Percentiles rank a stretch among this genome's conserved stretches.
Conservation (phyloP, 1,140 invertebrate species). For the Dysdera silvatica region DNA sequence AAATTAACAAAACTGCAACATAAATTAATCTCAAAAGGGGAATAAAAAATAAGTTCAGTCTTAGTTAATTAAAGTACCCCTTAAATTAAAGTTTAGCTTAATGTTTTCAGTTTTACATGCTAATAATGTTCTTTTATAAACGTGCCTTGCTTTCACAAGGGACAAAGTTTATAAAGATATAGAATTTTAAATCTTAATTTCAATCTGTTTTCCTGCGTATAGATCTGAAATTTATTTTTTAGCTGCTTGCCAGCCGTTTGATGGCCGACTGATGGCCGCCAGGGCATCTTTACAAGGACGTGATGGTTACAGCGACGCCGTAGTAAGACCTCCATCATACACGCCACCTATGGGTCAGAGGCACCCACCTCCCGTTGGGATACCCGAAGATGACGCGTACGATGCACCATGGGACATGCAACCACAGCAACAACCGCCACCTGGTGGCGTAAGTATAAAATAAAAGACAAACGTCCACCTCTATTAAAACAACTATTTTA, state of each 20-base stretch:
- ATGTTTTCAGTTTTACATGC: no score
- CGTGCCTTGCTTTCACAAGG: no score
- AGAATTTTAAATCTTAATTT: no score
- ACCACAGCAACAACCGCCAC: conserved; percentile 10
- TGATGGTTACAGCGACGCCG: conserved; percentile 9
- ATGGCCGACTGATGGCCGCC: conserved; percentile 10
- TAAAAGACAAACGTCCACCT: background rate
- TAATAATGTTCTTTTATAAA: no score
- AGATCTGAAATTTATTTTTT: no score
- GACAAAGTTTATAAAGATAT: no score
- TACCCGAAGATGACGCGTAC: conserved; percentile 27
- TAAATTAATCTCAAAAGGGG: no score
- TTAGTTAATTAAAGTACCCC: no score
- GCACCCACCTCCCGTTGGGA: conserved; percentile 14
- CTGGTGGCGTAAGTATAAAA: background rate
- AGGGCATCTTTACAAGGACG: conserved; percentile 5
- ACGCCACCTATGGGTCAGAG: conserved; percentile 16
- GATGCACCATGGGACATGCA: conserved; percentile 28
- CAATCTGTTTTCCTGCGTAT: no score
- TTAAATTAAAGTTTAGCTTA: no score
- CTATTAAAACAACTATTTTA: background rate
- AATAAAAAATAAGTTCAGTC: no score
- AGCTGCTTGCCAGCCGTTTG: conserved; percentile 23
- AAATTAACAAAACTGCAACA: no score
- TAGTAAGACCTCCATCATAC: conserved; percentile 14